phyloP scores from a whole-genome alignment of 2,797 vertebrate genomes.

The Manis crassicaudata region DNA sequence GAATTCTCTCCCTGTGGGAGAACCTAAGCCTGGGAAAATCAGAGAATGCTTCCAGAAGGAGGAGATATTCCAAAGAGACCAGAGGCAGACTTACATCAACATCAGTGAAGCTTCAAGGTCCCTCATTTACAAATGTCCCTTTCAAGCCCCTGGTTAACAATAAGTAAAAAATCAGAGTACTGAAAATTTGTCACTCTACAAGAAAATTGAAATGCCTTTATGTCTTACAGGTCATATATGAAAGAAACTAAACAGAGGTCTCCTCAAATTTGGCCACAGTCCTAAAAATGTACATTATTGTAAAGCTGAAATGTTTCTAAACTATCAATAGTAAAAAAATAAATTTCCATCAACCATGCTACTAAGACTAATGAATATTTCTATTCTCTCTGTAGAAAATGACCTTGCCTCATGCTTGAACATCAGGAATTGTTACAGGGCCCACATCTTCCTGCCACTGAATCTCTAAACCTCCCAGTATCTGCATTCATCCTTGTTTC shows the following conservation, averaged over 20 bases:
- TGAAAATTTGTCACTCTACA: slow-evolving; percentile 1
- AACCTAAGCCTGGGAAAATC: background rate
- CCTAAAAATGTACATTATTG: slow-evolving; percentile 42
- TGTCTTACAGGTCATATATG: background rate
- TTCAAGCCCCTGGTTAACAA: slow-evolving; percentile 1
- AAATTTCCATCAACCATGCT: background rate
- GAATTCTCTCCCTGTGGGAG: background rate
- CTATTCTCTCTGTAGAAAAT: slow-evolving; percentile 34
- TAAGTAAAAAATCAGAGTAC: slow-evolving; percentile 15
- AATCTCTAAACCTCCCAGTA: background rate
- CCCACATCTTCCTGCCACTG: background rate
- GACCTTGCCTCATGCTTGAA: background rate
- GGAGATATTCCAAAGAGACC: background rate
- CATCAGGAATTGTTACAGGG: background rate
- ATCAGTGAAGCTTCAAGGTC: background rate
- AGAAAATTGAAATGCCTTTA: slow-evolving; percentile 31
- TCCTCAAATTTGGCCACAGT: slow-evolving; percentile 5
- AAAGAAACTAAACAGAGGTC: slow-evolving; percentile 42
- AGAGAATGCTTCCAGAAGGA: slow-evolving; percentile 28
- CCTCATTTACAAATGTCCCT: slow-evolving; percentile 39
- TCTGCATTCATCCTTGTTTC: background rate
- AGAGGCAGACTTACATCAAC: background rate
- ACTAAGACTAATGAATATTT: slow-evolving; percentile 45
- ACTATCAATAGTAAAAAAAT: background rate
- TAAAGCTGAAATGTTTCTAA: slow-evolving; percentile 50